phyloP scores from a whole-genome alignment of 2,797 vertebrate species.

The Sebastes oblongus region DNA sequence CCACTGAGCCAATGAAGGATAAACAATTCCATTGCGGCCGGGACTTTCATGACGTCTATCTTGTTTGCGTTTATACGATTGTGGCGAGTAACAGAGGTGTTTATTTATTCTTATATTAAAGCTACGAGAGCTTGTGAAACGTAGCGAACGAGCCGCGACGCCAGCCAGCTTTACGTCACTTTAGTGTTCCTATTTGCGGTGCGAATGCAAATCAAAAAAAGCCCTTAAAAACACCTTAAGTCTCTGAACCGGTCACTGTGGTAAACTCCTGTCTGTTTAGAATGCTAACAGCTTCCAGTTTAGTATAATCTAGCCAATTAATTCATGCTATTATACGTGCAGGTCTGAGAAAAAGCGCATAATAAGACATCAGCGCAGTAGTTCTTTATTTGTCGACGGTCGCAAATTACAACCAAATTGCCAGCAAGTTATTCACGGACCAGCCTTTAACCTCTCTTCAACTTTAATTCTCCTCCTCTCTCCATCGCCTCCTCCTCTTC shows the following conservation, averaged over 20 bases:
- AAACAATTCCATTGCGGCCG: too few species aligned
- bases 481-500: neutral
- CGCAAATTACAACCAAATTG: neutral
- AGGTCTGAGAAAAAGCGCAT: neutral
- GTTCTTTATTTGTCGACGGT: neutral
- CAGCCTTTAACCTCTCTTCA: neutral
- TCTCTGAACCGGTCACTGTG: neutral
- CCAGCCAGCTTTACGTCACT: too few species aligned
- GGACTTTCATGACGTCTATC: too few species aligned
- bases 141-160: too few species aligned
- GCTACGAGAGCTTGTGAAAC: too few species aligned
- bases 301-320: neutral
- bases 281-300: neutral
- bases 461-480: neutral
- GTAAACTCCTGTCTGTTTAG: neutral
- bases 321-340: neutral
- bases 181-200: too few species aligned
- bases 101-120: too few species aligned
- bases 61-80: too few species aligned
- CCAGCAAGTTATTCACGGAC: neutral
- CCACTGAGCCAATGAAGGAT: too few species aligned
- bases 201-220: too few species aligned
- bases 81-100: too few species aligned
- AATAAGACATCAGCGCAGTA: neutral
- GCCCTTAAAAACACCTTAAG: too few species aligned